Base-by-base conservation (phyloP, 2,113 vertebrate species). In the Strigops habroptila region DNA sequence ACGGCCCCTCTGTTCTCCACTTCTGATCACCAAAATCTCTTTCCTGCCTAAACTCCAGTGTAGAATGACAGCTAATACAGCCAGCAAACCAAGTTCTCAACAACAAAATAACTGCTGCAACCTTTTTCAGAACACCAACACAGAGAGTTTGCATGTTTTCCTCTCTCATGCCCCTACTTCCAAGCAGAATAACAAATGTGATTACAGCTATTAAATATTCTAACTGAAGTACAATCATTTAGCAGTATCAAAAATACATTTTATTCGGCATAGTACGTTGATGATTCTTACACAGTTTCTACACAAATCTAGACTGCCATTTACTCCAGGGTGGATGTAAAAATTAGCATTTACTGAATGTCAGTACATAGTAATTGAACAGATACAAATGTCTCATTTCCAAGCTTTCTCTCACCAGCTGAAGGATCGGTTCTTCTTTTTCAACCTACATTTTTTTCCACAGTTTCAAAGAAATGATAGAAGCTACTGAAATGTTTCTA, bases 401-500 rank as follows among this genome's bases (percentile, higher is more conserved):
- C 1, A 5, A 81, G 51, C 78, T 67, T 35, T 82, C 79, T 75
- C 71, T 74, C 78, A 86, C 74, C 73, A 60, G 41, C 28, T 63
- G 44, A 78, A 80, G 71, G 82, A 93, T 65, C 78, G 46, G 53
- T 62, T 79, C 46, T 91, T 78, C 85, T 84, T 82, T 89, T 91
- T 94, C 92, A 95, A 80, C 48, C 31, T 62, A 31, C 57, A 28
- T 53, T 95, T 93, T 93, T 82, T 80, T 44, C 73, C 4, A 1
- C 37, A 76, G 46, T 92, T 96, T 87, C 86, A 95, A 92, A 90
- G 81, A 92, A 95, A 89, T 91, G 57, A 90, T 33, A 94, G 87
- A 93, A 95, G 90, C 81, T 62, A 84, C 85, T 81, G 83, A 88
- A 95, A 90, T 88, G 85, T 83, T 91, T 71, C 92, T 94, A 79